Evolutionary conservation across 2,888 invertebrate genomes (phyloP), one percentile per base, ranked within the genome.

Genomic region (Watsonalla binaria): DNA sequence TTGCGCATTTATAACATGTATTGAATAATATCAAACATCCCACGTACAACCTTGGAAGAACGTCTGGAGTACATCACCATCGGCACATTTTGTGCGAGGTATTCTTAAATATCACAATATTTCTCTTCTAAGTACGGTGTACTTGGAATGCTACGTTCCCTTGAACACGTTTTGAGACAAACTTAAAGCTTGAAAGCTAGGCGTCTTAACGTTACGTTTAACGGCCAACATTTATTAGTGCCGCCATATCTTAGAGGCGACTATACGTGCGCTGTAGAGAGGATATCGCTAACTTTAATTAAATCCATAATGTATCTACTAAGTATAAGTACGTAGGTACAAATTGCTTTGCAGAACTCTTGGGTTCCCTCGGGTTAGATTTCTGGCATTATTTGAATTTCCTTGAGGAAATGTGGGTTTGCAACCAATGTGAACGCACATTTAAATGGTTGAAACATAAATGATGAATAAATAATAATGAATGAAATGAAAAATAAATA

Each of bases 191-290:
- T 42, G 9, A 11, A 42, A 42, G 42, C 42, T 42, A 11, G 42
- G 9, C 42, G 42, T 42, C 11, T 42, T 42, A 42, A 42, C 42
- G 42, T 42, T 42, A 35, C 49, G 33, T 49, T 39, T 39, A 49
- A 49, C 6, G 13, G 37, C 48, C 14, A 49, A 49, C 39, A 49
- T 49, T 49, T 49, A 49, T 49, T 49, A 49, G 37, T 42, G 11
- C 11, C 42, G 42, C 42, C 42, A 42, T 42, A 11, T 42, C 11
- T 42, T 11, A 42, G 42, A 9, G 42, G 42, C 42, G 42, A 42
- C 42, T 42, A 42, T 37, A 42, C 42, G 9, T 42, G 42, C 42
- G 8, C 11, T 11, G 42, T 11, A 42, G 42, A 42, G 8, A 42
- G 42, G 11, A 11, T 8, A 24, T 24, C 24, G 24, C 24, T 42